A percentile compares a stretch with the other conserved stretches of the same genome.
These are phyloP conservation scores for Paragorgia papillata DNA, from an alignment of 92 coral and sea anemone species.

Conservation along the genomic window DNA sequence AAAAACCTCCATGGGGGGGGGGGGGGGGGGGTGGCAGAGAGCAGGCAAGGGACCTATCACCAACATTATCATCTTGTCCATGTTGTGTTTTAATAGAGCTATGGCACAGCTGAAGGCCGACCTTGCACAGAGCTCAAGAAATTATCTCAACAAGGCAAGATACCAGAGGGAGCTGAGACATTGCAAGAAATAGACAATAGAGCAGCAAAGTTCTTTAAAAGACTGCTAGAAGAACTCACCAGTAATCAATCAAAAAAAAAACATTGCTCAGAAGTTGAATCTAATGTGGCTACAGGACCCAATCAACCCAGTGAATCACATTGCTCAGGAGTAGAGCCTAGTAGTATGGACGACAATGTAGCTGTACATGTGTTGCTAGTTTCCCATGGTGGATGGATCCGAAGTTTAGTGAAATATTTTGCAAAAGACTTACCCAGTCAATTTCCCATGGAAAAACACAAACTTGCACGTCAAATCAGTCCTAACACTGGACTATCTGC, in stretches of 20 bases:
- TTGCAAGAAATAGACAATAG: conserved; percentile 57
- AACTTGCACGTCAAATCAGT: conserved; percentile 27
- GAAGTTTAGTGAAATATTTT: conserved; percentile 69
- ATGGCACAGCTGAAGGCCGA: conserved; percentile 69
- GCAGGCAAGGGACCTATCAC: no score
- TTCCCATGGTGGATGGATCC: conserved; percentile 84
- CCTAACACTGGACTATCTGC: conserved; percentile 85
- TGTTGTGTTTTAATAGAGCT: conserved; percentile 43
- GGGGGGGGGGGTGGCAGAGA: no score
- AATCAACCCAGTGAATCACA: conserved; percentile 12
- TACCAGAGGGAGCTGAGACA: conserved; percentile 78
- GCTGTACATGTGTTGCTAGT: conserved; percentile 66
- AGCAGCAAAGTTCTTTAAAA: conserved; percentile 62
- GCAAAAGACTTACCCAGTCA: conserved; percentile 35
- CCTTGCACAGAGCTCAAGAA: conserved; percentile 31
- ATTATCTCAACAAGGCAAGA: conserved; percentile 19
- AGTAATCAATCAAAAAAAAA: conserved; percentile 21
- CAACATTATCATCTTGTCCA: no score
- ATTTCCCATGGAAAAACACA: conserved; percentile 39
- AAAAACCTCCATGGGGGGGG: not conserved
- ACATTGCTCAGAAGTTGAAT: not conserved
- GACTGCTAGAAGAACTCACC: conserved; percentile 33
- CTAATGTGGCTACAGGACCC: no score
- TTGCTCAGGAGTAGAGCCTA: not conserved
- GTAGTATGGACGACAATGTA: not conserved